These are phyloP conservation scores for Novumbra hubbsi DNA, from an alignment of 2,797 vertebrate species.

Conservation along the genomic window DNA sequence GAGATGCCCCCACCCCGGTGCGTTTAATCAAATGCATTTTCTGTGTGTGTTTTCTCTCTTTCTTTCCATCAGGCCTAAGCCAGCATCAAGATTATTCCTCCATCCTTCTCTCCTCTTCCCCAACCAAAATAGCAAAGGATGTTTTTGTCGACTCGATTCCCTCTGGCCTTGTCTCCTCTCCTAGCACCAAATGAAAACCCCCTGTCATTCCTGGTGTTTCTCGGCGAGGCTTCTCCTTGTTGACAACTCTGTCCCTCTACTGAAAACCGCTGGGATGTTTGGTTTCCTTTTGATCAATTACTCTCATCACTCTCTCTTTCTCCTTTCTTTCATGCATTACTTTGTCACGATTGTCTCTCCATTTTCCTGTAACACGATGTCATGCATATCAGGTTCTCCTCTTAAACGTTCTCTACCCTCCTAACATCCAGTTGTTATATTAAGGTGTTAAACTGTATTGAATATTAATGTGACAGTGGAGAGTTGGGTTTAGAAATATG, in stretches of 20 bases:
- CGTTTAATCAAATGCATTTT: conserved; percentile 68
- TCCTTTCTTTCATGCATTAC: conserved; percentile 15
- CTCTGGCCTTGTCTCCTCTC: conserved; percentile 72
- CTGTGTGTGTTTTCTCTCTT: conserved; percentile 53
- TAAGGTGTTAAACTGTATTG: conserved; percentile 20
- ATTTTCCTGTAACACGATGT: neutral
- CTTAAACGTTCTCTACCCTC: conserved; percentile 16
- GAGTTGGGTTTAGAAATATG: neutral
- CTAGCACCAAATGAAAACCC: conserved; percentile 62
- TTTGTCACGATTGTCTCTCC: conserved; percentile 32
- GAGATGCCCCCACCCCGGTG: conserved; percentile 41
- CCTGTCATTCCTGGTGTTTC: conserved; percentile 70
- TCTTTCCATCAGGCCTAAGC: conserved; percentile 79
- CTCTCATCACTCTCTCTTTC: conserved; percentile 15
- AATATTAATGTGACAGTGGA: neutral
- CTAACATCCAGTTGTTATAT: conserved; percentile 37
- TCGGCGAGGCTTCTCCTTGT: conserved; percentile 52
- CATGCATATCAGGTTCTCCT: conserved; percentile 24
- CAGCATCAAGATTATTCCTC: conserved; percentile 78
- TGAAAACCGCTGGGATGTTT: conserved; percentile 64
- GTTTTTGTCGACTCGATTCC: conserved; percentile 73
- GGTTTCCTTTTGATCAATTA: conserved; percentile 10
- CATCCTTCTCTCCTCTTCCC: conserved; percentile 75
- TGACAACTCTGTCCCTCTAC: conserved; percentile 58
- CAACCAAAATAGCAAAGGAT: conserved; percentile 78